Evolutionary conservation across 2,797 vertebrate genomes (phyloP).

Genomic region (Halcyon chelicuti): DNA sequence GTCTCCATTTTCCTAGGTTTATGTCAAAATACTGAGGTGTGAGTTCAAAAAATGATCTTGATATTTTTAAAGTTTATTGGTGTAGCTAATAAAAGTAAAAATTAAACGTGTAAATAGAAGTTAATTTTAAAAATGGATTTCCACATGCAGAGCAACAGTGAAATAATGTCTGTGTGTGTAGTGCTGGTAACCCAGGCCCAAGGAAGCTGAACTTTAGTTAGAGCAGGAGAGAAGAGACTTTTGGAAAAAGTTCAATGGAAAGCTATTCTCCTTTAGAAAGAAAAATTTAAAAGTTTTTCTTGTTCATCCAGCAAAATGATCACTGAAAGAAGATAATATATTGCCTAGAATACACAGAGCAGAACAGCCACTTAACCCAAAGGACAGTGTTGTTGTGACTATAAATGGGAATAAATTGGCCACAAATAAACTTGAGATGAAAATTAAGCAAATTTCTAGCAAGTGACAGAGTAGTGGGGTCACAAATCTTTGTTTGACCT

Average conservation of each 20-base stretch:
- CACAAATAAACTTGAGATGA: conserved; percentile 19
- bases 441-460: conserved; percentile 9
- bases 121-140: not conserved
- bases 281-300: not conserved
- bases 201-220: not conserved
- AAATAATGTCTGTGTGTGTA: not conserved
- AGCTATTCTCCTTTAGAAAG: not conserved
- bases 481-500: conserved; percentile 25
- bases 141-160: not conserved
- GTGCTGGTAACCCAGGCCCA: not conserved
- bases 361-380: not conserved
- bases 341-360: not conserved
- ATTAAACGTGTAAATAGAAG: not conserved
- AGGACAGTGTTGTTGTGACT: not conserved
- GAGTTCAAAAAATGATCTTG: not conserved
- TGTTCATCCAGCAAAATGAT: not conserved
- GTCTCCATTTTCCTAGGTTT: not conserved
- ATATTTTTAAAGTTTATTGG: not conserved
- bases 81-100: not conserved
- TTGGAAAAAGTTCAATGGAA: not conserved
- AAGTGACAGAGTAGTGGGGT: not conserved
- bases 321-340: not conserved
- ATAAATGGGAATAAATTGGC: conserved; percentile 12
- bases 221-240: not conserved
- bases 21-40: not conserved